Evolutionary conservation across 2,888 invertebrate genomes (phyloP).

Genomic region (Cordilura impudica): DNA sequence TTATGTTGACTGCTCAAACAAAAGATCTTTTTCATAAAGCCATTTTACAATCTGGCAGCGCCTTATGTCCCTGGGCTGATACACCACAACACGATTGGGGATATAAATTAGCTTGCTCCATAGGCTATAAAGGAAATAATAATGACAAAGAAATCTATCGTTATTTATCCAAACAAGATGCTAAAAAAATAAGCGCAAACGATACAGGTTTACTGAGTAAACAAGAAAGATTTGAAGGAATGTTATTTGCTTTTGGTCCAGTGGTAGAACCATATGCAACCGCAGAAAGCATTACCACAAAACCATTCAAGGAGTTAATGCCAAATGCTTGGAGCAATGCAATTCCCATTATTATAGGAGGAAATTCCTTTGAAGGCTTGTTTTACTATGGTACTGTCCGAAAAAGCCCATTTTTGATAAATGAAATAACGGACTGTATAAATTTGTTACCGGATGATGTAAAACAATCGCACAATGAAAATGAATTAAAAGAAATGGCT

Average conservation of each 20-base stretch:
- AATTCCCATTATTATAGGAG: slow-evolving; percentile 75
- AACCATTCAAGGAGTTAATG: slow-evolving; percentile 69
- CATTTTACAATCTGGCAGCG: slow-evolving; percentile 74
- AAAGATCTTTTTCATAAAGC: slow-evolving; percentile 75
- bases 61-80: slow-evolving; percentile 71
- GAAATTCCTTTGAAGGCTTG: slow-evolving; percentile 75
- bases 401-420: slow-evolving; percentile 31
- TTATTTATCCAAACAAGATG: slow-evolving; percentile 65
- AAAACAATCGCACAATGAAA: slow-evolving; percentile 49
- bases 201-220: slow-evolving; percentile 69
- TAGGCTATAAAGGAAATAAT: slow-evolving; percentile 74
- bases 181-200: slow-evolving; percentile 60
- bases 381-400: slow-evolving; percentile 67
- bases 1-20: slow-evolving; percentile 77
- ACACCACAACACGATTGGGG: slow-evolving; percentile 69
- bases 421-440: slow-evolving; percentile 70
- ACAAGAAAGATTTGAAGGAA: slow-evolving; percentile 69
- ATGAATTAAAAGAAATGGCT: slow-evolving; percentile 65
- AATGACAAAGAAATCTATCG: slow-evolving; percentile 71
- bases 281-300: slow-evolving; percentile 70
- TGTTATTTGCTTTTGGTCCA: slow-evolving; percentile 72
- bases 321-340: slow-evolving; percentile 73
- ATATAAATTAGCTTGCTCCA: slow-evolving; percentile 70
- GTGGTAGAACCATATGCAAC: slow-evolving; percentile 73
- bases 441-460: slow-evolving; percentile 74